Conservation (phyloP, 2,797 vertebrate genomes). For the Enteromius afrohamiltoni region DNA sequence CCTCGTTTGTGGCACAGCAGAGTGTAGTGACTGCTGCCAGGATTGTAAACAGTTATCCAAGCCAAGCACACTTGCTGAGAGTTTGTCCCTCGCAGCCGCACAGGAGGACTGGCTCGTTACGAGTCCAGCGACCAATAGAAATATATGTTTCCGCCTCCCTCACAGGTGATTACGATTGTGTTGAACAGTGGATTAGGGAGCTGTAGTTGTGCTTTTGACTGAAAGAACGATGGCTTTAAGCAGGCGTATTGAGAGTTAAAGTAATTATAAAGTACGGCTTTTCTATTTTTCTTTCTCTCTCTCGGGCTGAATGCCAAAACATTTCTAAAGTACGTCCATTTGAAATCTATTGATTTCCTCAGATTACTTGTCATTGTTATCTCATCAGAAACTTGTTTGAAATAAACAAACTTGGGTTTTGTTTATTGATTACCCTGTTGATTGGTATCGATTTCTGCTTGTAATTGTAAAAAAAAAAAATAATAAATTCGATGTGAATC, state of each 20-base stretch:
- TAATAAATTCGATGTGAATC: not conserved
- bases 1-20: conserved; percentile 17
- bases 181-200: not conserved
- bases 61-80: not conserved
- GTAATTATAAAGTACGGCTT: no score
- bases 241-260: no score
- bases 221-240: no score
- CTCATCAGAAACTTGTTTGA: not conserved
- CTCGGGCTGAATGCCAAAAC: not conserved
- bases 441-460: not conserved
- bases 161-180: conserved; percentile 34
- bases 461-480: not conserved
- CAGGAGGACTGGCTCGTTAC: not conserved
- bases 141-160: conserved; percentile 1
- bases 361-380: not conserved
- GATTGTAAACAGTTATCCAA: not conserved
- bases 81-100: not conserved
- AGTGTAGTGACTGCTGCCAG: not conserved
- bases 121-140: not conserved
- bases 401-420: no score
- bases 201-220: not conserved
- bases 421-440: no score
- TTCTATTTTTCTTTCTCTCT: no score
- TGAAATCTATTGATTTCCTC: not conserved
- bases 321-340: not conserved